Percentiles rank a stretch among this genome's conserved stretches.
Conservation (phyloP, 2,113 vertebrate species). For the Monarcha castaneiventris region DNA sequence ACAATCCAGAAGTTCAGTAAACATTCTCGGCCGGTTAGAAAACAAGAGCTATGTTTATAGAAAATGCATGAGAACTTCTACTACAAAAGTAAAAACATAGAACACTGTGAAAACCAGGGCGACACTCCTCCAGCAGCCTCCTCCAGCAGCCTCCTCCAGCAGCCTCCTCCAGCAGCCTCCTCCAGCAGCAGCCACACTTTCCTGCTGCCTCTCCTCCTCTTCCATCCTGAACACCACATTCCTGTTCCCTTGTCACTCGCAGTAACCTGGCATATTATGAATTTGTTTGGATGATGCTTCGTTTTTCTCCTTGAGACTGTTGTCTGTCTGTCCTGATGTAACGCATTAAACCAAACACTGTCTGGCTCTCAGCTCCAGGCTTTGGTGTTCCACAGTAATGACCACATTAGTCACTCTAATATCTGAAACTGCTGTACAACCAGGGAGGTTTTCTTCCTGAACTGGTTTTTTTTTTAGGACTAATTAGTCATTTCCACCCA, state of each 20-base stretch:
- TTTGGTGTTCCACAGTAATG: not conserved
- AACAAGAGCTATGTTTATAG: no score
- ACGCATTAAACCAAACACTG: not conserved
- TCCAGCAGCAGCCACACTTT: accelerated
- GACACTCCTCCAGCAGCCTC: no score
- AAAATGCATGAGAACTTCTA: no score
- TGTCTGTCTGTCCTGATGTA: not conserved
- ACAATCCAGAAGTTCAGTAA: no score
- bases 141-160: not conserved
- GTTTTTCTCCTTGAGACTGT: not conserved
- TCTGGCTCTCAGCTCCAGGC: not conserved
- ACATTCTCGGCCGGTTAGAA: no score
- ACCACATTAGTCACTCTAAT: not conserved
- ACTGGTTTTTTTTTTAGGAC: not conserved
- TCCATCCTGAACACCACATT: accelerated
- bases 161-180: not conserved
- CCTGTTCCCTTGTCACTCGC: not conserved
- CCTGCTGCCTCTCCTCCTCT: not conserved
- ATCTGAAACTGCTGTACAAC: not conserved
- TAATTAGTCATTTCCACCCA: not conserved
- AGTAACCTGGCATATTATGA: not conserved
- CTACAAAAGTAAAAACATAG: no score
- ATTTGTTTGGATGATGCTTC: not conserved
- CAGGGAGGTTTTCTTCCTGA: not conserved
- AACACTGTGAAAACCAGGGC: no score